Evolutionary conservation across 1,140 invertebrate genomes (phyloP), one percentile per base, ranked within the genome.

Genomic region (Zaprionus capensis): DNA sequence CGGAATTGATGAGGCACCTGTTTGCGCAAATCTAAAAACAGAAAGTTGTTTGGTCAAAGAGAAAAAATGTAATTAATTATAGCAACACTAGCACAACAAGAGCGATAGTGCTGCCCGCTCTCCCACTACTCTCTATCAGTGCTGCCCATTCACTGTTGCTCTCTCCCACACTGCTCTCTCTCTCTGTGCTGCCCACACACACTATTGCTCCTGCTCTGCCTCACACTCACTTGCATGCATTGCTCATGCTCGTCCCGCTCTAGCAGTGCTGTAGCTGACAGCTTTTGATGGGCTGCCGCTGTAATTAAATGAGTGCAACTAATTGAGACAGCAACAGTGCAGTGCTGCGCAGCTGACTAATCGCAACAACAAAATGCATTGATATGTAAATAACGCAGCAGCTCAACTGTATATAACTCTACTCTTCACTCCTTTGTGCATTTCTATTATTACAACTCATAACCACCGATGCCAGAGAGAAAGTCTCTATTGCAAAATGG

Each of bases 311-410:
- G 70, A 41, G 64, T 22, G 55, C 55, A 53, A 58, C 59, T 56
- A 69, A 78, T 71, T 75, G 72, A 71, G 67, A 75, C 58, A 71
- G 64, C 70, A 70, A 34, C 31, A 59, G 34, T 38, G 59, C 59
- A 49, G 73, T 70, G 41, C 41, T 46, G 41, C 9, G 31, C 31
- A 11, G 6, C 38, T 17, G 78, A 79, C 83, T 87, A 87, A 87
- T 88, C 81, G 72, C 67, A 62, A 76, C 41, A 84, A 72, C 80
- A 56, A 83, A 84, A 88, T 71, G 53, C 83, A 87, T 76, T 87
- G 84, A 81, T 71, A 84, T 88, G 83, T 88, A 84, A 87, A 87
- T 82, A 88, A 73, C 78, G 63, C 69, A 64, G 62, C 76, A 76
- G 46, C 75, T 70, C 72, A 79, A 79, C 57, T 83, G 68, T 64